phyloP scores from a whole-genome alignment of 1,140 invertebrate genomes.

The Brachionus manjavacas region DNA sequence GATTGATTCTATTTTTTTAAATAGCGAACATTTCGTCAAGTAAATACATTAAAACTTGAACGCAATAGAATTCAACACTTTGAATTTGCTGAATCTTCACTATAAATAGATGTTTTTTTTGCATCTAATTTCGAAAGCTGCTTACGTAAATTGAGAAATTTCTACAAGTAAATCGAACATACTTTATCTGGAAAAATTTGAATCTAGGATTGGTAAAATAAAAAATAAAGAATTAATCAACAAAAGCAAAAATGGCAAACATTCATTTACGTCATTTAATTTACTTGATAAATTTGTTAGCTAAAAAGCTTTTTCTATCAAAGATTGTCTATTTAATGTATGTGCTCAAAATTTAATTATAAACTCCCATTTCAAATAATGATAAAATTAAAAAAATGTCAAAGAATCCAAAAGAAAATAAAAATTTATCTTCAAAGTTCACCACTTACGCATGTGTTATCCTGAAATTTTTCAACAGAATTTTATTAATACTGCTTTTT shows the following conservation, averaged over 20 bases:
- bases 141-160: neutral
- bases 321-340: neutral
- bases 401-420: neutral
- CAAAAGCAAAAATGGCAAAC: neutral
- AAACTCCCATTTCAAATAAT: neutral
- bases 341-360: neutral
- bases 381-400: neutral
- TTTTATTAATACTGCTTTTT: neutral
- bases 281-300: neutral
- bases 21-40: neutral
- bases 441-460: neutral
- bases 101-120: neutral
- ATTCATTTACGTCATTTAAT: neutral
- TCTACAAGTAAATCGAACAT: neutral
- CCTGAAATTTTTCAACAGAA: neutral
- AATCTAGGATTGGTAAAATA: neutral
- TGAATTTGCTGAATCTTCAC: neutral
- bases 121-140: neutral
- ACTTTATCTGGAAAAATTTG: neutral
- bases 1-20: neutral
- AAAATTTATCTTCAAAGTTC: neutral
- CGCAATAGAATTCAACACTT: neutral
- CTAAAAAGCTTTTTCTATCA: neutral
- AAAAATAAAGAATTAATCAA: neutral
- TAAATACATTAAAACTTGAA: neutral